These are phyloP conservation scores for Amorpha juglandis DNA, from an alignment of 2,888 invertebrate species.

Conservation along the genomic window DNA sequence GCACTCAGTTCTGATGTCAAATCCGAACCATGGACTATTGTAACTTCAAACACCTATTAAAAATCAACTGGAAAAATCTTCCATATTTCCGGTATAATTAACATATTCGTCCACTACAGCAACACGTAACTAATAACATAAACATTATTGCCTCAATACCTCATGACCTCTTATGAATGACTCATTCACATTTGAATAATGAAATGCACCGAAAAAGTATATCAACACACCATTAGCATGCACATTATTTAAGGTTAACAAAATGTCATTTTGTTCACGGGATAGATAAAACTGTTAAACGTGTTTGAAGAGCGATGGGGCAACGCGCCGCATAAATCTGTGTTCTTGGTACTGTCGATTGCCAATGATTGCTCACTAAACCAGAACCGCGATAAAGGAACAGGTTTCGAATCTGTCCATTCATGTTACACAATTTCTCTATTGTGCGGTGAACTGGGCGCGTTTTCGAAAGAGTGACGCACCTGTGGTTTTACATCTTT, in stretches of 20 bases:
- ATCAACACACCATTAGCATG: background rate
- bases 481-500: background rate
- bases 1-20: no score
- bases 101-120: no score
- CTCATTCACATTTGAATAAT: background rate
- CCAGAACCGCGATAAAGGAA: conserved; percentile 39
- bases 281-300: conserved; percentile 1
- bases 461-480: conserved; percentile 56
- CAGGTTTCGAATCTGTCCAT: conserved; percentile 41
- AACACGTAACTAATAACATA: background rate
- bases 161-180: background rate
- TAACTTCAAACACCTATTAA: no score
- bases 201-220: background rate
- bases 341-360: conserved; percentile 31
- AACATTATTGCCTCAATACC: background rate
- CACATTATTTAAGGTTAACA: background rate
- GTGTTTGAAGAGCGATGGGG: conserved; percentile 23
- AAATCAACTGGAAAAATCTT: no score
- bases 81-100: no score
- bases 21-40: no score
- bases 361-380: conserved; percentile 28
- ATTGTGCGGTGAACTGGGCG: conserved; percentile 47
- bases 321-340: conserved; percentile 14
- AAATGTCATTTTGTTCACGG: conserved; percentile 1
- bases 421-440: conserved; percentile 49